Conservation (phyloP, 2,888 invertebrate species). For the Didymodactylos carnosus region DNA sequence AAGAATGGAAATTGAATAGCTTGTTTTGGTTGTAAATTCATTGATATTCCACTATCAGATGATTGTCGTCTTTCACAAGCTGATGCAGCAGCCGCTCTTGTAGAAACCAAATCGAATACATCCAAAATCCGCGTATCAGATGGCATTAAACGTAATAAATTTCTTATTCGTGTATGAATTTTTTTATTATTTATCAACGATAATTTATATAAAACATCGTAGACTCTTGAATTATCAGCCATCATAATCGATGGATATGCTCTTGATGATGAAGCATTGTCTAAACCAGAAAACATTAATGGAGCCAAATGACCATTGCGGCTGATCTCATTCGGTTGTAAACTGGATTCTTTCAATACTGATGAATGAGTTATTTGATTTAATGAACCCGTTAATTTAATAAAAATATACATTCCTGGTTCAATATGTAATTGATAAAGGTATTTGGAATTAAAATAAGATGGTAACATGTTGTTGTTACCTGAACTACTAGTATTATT, state of each 20-base stretch:
- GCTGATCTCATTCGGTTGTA: too few species aligned
- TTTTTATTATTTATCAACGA: slow-evolving; percentile 15
- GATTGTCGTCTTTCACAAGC: slow-evolving; percentile 17
- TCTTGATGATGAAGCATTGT: background rate
- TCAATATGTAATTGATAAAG: background rate
- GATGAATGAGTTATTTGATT: background rate
- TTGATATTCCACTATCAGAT: slow-evolving; percentile 18
- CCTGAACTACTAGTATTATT: background rate
- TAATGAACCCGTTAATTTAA: background rate
- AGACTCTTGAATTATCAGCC: background rate
- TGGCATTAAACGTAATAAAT: slow-evolving; percentile 36
- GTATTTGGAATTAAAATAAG: background rate
- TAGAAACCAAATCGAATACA: slow-evolving; percentile 29
- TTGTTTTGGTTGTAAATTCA: background rate
- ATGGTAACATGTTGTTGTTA: background rate
- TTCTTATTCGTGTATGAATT: slow-evolving; percentile 33
- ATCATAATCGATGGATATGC: background rate
- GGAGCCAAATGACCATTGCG: too few species aligned
- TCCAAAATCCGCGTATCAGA: slow-evolving; percentile 37
- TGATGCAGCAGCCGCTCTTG: background rate
- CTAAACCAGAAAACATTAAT: too few species aligned
- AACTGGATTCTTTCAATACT: too few species aligned
- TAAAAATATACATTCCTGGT: background rate
- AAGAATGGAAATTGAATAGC: background rate
- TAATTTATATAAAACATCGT: slow-evolving; percentile 6